Conservation (phyloP, 2,888 invertebrate species). For the Troides helena region DNA sequence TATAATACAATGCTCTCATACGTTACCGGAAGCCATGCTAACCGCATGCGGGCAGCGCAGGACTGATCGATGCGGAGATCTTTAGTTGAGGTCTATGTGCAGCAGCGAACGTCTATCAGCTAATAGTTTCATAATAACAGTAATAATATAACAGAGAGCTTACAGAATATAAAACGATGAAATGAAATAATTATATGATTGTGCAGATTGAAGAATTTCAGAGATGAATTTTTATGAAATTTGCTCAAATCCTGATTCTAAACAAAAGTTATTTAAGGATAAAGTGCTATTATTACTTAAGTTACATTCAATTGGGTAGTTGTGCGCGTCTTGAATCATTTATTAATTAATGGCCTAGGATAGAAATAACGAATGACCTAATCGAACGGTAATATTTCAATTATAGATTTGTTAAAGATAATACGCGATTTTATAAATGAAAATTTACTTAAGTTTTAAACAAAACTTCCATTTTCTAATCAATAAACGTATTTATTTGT, state of each 20-base stretch:
- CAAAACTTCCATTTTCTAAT: no score
- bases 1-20: no score
- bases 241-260: conserved; percentile 11
- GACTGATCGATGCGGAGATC: no score
- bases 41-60: no score
- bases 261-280: conserved; percentile 23
- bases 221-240: conserved; percentile 6
- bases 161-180: neutral
- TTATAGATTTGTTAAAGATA: neutral
- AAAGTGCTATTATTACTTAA: conserved; percentile 18
- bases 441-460: no score
- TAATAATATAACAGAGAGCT: neutral
- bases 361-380: neutral
- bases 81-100: no score
- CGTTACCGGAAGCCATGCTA: no score
- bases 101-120: no score
- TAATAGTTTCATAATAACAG: no score
- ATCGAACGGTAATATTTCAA: neutral
- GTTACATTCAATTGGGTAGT: conserved; percentile 10
- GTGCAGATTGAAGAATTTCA: conserved; percentile 5
- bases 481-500: no score
- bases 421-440: no score
- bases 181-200: conserved; percentile 14
- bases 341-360: conserved; percentile 9
- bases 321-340: conserved; percentile 17